Percentiles rank a stretch among this genome's conserved stretches.
Conservation (phyloP, 2,797 vertebrate species). For the Carduelis carduelis region DNA sequence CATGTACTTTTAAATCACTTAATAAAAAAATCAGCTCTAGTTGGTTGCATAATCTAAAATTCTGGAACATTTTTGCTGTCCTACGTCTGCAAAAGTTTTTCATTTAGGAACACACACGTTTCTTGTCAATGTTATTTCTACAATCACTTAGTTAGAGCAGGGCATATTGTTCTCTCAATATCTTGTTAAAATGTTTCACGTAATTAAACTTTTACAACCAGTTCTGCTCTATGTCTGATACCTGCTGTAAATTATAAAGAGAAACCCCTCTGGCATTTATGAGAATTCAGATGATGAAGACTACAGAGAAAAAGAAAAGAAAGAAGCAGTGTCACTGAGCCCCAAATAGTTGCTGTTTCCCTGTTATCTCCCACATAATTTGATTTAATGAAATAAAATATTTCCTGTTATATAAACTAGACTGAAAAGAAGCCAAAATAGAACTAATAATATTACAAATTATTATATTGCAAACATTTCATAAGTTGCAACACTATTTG, state of each 20-base stretch:
- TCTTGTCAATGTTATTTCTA: slow-evolving; percentile 72
- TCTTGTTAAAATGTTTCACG: slow-evolving; percentile 77
- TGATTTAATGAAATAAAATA: neutral
- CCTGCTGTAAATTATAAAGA: slow-evolving; percentile 53
- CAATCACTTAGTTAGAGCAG: slow-evolving; percentile 62
- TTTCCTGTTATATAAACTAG: neutral
- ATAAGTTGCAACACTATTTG: neutral
- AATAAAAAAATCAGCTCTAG: neutral
- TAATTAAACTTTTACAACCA: slow-evolving; percentile 80
- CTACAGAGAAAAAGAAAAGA: neutral
- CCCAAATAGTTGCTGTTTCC: neutral
- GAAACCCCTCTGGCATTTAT: slow-evolving; percentile 36
- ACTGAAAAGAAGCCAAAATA: neutral
- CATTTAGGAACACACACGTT: slow-evolving; percentile 69
- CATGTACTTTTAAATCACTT: neutral
- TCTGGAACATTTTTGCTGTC: slow-evolving; percentile 31
- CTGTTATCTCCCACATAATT: neutral
- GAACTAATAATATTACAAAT: neutral
- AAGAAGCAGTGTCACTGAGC: neutral
- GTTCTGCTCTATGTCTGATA: slow-evolving; percentile 74
- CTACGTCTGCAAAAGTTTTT: slow-evolving; percentile 32
- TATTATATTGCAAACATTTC: neutral
- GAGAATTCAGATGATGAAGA: slow-evolving; percentile 29
- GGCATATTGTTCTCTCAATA: slow-evolving; percentile 76
- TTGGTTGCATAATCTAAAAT: slow-evolving; percentile 39